Base-by-base conservation (phyloP, 2,113 vertebrate species). In the Calonectris borealis region DNA sequence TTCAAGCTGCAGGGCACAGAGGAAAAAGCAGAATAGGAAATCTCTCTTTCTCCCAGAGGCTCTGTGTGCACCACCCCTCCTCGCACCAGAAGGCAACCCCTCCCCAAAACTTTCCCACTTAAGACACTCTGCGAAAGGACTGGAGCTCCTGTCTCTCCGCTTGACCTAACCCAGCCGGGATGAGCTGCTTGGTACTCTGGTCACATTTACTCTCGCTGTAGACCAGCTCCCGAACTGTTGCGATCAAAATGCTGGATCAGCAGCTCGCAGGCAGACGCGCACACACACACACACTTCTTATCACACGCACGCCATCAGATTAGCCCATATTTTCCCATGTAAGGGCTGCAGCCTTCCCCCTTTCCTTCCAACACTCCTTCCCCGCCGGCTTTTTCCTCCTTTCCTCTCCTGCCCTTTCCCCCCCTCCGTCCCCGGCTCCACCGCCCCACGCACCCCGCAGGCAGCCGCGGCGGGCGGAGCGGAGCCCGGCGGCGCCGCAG, bases 231-330 rank as follows among this genome's bases (percentile, higher is more conserved):
- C 70, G 48, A 90, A 83, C 75, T 72, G 70, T 73, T 86, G 78
- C 29, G 17, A 73, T 58, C 49, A 89, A 90, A 95, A 82, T 54
- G 97, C 94, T 95, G 93, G 61, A 49, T 96, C 93, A 95, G 93
- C 93, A 93, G 69, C 80, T 92, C 58, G 32, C 85, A 38, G 3
- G 78, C 89, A 79, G 21, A 25, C 61, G 26, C 71, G 3, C 57
- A 8, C 55, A 10, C 44, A 11, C 44, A 11, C 17, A 38, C 17
- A 18, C 69, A 31, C 66, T 19, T 66, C 92, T 85, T 68, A 83
- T 29, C 78, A 49, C 88, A 68, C 54, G 26, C 76, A 54, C 73
- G 25, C 65, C 92, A 57, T 64, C 90, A 44, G 86, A 83, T 93
- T 60, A 94, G 46, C 38, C 88, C 52, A 0, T 54, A 40, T 95